Conservation (phyloP, 2,888 invertebrate genomes). For the Morpho deidamia region DNA sequence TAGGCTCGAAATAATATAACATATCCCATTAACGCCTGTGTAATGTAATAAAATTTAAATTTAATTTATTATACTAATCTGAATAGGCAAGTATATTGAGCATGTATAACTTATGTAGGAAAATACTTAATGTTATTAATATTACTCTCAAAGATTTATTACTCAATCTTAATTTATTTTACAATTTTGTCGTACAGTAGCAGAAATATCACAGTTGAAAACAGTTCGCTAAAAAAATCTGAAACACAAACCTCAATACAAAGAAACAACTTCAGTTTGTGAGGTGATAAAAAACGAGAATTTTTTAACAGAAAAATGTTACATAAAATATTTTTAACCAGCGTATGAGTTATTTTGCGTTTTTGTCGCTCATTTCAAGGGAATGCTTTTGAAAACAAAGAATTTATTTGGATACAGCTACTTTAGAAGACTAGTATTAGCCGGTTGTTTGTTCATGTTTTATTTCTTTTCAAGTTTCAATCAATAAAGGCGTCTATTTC, state of each 20-base stretch:
- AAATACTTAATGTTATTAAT: too few relatives aligned
- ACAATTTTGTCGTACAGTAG: too few relatives aligned
- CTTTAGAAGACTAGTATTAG: neutral
- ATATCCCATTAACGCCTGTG: neutral
- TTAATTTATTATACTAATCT: too few relatives aligned
- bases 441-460: too few relatives aligned
- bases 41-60: too few relatives aligned
- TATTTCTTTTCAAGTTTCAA: too few relatives aligned
- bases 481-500: too few relatives aligned
- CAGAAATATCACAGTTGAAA: too few relatives aligned
- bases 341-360: constrained; percentile 6
- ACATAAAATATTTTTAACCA: constrained; percentile 10
- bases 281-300: constrained; percentile 1
- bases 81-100: too few relatives aligned
- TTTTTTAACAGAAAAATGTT: neutral
- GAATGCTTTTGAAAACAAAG: constrained; percentile 18
- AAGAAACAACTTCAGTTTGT: neutral
- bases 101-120: too few relatives aligned
- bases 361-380: constrained; percentile 18
- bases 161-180: too few relatives aligned
- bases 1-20: neutral
- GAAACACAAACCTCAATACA: neutral
- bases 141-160: too few relatives aligned
- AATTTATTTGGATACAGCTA: constrained; percentile 4
- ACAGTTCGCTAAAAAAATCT: neutral